A percentile compares a stretch with the other conserved stretches of the same genome.
phyloP scores from a whole-genome alignment of 1,140 invertebrate species.

The Procambarus clarkii region DNA sequence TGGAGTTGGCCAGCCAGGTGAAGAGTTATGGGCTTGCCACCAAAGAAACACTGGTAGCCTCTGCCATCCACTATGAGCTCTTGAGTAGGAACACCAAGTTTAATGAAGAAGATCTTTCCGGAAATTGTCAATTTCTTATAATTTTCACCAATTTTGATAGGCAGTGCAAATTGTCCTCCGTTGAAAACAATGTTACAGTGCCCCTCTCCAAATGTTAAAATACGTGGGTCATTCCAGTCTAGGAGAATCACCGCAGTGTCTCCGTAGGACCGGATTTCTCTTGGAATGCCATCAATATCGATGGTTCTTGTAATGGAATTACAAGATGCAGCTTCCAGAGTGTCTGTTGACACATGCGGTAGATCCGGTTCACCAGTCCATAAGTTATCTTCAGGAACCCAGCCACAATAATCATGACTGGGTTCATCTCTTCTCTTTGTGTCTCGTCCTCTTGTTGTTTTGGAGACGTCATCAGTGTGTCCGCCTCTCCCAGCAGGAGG shows the following conservation, averaged over 20 bases:
- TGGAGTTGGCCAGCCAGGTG: constrained; percentile 87
- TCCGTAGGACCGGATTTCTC: constrained; percentile 91
- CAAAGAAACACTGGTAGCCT: constrained; percentile 93
- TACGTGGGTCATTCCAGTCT: constrained; percentile 88
- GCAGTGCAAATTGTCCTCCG: constrained; percentile 72
- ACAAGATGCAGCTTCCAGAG: constrained; percentile 51
- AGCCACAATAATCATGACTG: background rate
- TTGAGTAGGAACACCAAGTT: constrained; percentile 92
- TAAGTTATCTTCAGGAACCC: constrained; percentile 10
- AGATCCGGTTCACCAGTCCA: constrained; percentile 70
- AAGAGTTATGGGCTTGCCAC: constrained; percentile 89
- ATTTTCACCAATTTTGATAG: constrained; percentile 73
- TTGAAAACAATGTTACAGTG: constrained; percentile 20
- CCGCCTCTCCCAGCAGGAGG: too few relatives aligned
- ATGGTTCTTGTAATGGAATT: constrained; percentile 69
- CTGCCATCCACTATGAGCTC: constrained; percentile 92
- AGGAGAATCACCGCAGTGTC: constrained; percentile 89
- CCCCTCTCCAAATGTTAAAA: constrained; percentile 84
- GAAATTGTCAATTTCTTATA: constrained; percentile 75
- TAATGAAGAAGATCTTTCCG: constrained; percentile 81
- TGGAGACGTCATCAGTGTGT: too few relatives aligned
- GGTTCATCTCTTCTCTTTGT: background rate
- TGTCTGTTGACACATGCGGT: constrained; percentile 60
- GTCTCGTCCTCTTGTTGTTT: background rate
- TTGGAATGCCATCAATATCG: constrained; percentile 85